Evolutionary conservation across 2,888 invertebrate genomes (phyloP), one percentile per base, ranked within the genome.

Genomic region (Tenthredo mesomela): DNA sequence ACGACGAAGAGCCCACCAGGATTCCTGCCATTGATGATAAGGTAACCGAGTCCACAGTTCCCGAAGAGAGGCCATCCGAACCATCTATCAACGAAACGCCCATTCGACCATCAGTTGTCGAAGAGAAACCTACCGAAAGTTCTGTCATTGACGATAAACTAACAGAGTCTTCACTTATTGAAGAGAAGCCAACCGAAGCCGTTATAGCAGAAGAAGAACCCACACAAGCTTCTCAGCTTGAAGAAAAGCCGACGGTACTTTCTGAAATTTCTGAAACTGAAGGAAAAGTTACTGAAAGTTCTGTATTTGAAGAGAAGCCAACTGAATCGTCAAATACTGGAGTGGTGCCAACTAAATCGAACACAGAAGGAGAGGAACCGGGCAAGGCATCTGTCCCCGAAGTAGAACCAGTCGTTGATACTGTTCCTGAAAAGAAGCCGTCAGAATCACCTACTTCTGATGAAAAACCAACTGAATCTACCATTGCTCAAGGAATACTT

Each of bases 231-330:
- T 82, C 86, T 83, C 85, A 71, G 61, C 82, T 86, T 70, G 86
- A 87, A 84, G 87, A 87, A 29, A 85, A 86, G 86, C 73, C 84
- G 18, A 29, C 18, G 2, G 18, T 50, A 29, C 18, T n/a, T 77
- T 29, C 77, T 0, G 85, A 82, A 50, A 50, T 75, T 84, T 15
- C 71, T 33, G 86, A n/a, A 25, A 61, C 4, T 21, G 43, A 43
- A 82, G 67, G 33, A n/a, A 40, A 82, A n/a, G 43, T 40, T 21
- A 25, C 77, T 33, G 77, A 29, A 54, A 50, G 15, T 50, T 50
- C 77, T 25, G 77, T 29, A 33, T 77, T 33, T 7, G 91, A 93
- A 47, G 65, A 82, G 21, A n/a, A 80, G 29, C 47, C 84, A 15
- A 61, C 29, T 65, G 84, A 85, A 65, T 82, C 82, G 37, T 85